Evolutionary conservation across 1,140 invertebrate genomes (phyloP).

Genomic region (Venturia canescens): DNA sequence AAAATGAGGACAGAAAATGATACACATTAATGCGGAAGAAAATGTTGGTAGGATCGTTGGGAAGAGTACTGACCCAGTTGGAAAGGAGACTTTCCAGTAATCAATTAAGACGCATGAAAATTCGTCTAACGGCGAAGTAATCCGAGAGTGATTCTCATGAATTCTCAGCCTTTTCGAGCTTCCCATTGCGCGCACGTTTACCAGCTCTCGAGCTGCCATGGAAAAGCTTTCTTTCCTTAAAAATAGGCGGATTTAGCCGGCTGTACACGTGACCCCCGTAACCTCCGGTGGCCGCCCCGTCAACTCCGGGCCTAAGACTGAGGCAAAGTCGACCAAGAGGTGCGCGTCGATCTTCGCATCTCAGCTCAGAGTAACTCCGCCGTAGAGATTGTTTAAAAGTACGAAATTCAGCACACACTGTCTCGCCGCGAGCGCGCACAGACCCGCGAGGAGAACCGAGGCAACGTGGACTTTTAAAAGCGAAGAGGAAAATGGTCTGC

Average conservation of each 20-base stretch:
- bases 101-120: no score
- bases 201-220: no score
- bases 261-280: not conserved
- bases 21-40: no score
- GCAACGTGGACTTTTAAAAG: slow-evolving; percentile 23
- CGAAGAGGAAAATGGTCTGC: slow-evolving; percentile 29
- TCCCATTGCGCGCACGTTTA: no score
- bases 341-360: slow-evolving; percentile 9
- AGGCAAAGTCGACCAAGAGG: not conserved
- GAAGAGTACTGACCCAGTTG: no score
- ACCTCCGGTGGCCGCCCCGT: not conserved
- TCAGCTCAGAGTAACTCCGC: not conserved
- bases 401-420: not conserved
- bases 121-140: no score
- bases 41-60: no score
- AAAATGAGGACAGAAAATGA: no score
- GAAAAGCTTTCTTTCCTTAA: not conserved
- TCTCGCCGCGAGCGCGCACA: not conserved
- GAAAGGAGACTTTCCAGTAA: no score
- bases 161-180: no score
- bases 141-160: no score
- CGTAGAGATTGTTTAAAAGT: not conserved
- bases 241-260: not conserved
- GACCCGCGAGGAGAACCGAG: not conserved
- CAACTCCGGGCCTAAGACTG: not conserved